Percentiles rank a stretch among this genome's conserved stretches.
phyloP scores from a whole-genome alignment of 2,113 vertebrate species.

The Trematocara unimaculatum region DNA sequence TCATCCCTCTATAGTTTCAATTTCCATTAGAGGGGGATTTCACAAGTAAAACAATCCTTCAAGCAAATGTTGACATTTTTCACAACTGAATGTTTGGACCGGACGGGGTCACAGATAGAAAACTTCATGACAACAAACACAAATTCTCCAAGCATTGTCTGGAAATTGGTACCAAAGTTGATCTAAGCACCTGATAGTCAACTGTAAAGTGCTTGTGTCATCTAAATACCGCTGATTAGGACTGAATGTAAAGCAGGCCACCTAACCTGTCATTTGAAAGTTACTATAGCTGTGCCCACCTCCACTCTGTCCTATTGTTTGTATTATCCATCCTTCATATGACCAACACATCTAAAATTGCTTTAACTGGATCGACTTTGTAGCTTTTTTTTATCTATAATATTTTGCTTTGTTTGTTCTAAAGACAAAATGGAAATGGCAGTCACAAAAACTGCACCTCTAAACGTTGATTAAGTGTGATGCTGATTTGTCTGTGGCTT shows the following conservation, averaged over 20 bases:
- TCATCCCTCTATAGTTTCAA: background rate
- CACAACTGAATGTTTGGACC: background rate
- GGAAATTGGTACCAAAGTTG: background rate
- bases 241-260: background rate
- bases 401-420: background rate
- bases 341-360: background rate
- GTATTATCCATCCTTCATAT: background rate
- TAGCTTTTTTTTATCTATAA: background rate
- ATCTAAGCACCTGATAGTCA: background rate
- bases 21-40: background rate
- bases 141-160: background rate
- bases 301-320: background rate
- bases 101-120: background rate
- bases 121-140: background rate
- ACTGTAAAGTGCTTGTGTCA: background rate
- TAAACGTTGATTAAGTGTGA: background rate
- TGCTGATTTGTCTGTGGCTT: background rate
- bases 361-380: background rate
- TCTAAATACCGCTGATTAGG: background rate
- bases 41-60: background rate
- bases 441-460: background rate
- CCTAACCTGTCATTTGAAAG: background rate
- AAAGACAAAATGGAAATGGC: background rate
- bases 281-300: background rate
- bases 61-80: background rate